Conservation (phyloP, 1,140 invertebrate species). For the Aphidius ervi region DNA sequence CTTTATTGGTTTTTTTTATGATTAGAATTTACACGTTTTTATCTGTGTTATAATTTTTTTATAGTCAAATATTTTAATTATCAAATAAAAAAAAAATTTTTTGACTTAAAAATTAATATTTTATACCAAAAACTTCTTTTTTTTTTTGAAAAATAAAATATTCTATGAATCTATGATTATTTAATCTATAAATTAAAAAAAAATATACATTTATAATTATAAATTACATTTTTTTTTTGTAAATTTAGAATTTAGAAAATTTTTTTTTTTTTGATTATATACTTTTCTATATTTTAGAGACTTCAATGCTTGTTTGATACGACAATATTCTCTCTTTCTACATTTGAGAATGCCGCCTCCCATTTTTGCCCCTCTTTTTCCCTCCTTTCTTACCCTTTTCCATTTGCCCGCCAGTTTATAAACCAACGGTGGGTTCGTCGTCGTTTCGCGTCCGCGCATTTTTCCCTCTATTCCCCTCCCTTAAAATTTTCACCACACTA, state of each 20-base stretch:
- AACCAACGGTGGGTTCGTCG: constrained; percentile 7
- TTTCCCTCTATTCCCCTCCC: constrained; percentile 3
- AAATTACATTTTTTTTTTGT: neutral
- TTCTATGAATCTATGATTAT: too few relatives aligned
- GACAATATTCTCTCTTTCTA: constrained; percentile 14
- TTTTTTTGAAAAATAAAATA: too few relatives aligned
- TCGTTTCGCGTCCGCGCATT: constrained; percentile 4
- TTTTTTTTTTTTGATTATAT: neutral
- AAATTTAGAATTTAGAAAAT: too few relatives aligned
- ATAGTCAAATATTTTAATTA: too few relatives aligned
- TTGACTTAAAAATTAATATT: too few relatives aligned
- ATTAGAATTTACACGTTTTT: too few relatives aligned
- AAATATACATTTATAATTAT: too few relatives aligned
- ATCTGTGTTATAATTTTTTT: too few relatives aligned
- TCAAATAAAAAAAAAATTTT: too few relatives aligned
- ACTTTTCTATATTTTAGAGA: constrained; percentile 34
- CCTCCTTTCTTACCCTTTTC: constrained; percentile 16
- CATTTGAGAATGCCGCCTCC: neutral
- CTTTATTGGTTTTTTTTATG: too few relatives aligned
- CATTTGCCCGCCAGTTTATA: neutral
- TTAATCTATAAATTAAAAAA: too few relatives aligned
- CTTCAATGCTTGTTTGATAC: constrained; percentile 44
- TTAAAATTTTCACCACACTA: constrained; percentile 16
- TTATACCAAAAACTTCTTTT: too few relatives aligned
- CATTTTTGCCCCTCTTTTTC: constrained; percentile 6